Evolutionary conservation across 2,888 invertebrate genomes (phyloP), one percentile per base, ranked within the genome.

Genomic region (Dinocampus coccinellae): DNA sequence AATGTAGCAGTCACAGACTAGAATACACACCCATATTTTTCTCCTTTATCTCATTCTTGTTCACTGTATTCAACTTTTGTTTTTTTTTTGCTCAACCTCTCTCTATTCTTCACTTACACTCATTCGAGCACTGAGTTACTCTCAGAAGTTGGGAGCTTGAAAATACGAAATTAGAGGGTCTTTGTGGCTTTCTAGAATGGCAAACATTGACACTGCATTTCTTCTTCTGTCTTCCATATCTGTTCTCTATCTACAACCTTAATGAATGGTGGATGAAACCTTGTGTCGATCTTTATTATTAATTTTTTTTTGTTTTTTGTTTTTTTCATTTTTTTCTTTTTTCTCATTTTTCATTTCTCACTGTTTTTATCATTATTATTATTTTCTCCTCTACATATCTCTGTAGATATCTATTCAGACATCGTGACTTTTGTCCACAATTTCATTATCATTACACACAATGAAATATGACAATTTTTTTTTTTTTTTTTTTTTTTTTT

Each of bases 201-300:
- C 73, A 77, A 77, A 77, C 74, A 75, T 77, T 75, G 75, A 76
- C 75, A 73, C 69, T 62, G 22, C 39, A 39, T 55, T 33, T 42
- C 13, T 42, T 42, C 13, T 42, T 47, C 47, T n/a, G 16, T 7
- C 47, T n/a, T 20, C n/a, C 16, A 16, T 3, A 7, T 16, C 33
- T 13, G 7, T 33, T 72, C 58, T 34, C 22, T 20, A 29, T 36
- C 29, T 24, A 66, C 69, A 52, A 64, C 20, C 39, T 39, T 1
- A n/a, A 3, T 13, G n/a, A 39, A 39, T 39, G 39, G 39, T n/a
- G 39, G 0, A 39, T 39, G 4, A 3, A 4, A 13, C 39, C 11
- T 20, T 47, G 16, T 47, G 16, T 20, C 47, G 16, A 39, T 39
- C 39, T n/a, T n/a, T n/a, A n/a, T n/a, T 7, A 29, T 29, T 29